phyloP scores from a whole-genome alignment of 1,140 invertebrate genomes.

The Trichonephila clavipes region DNA sequence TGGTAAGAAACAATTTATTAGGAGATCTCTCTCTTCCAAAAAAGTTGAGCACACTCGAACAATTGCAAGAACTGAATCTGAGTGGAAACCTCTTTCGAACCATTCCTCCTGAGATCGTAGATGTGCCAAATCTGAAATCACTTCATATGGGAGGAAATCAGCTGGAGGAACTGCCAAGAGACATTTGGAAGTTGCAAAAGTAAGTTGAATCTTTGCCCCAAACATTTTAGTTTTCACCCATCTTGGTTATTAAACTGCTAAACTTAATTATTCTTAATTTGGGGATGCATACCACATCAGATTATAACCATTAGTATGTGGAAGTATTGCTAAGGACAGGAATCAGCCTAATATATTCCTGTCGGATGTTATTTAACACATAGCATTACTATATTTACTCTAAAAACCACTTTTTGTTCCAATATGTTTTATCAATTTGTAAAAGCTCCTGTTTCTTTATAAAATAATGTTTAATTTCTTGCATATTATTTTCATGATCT shows the following conservation, averaged over 20 bases:
- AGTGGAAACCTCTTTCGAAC: slow-evolving; percentile 92
- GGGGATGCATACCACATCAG: no score
- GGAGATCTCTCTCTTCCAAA: slow-evolving; percentile 92
- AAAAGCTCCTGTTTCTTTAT: no score
- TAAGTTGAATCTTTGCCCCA: slow-evolving; percentile 80
- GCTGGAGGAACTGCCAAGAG: slow-evolving; percentile 87
- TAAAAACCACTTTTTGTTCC: no score
- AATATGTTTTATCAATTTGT: no score
- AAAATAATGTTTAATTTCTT: no score
- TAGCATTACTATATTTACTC: no score
- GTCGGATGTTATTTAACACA: no score
- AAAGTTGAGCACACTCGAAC: slow-evolving; percentile 84
- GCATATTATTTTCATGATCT: no score
- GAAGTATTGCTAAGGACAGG: no score
- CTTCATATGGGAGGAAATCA: slow-evolving; percentile 94
- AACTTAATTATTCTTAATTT: no score
- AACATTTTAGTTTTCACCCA: not conserved
- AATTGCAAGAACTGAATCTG: slow-evolving; percentile 91
- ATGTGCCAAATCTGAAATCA: slow-evolving; percentile 88
- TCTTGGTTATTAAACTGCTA: not conserved
- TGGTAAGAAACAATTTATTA: slow-evolving; percentile 94
- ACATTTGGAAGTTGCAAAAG: slow-evolving; percentile 82
- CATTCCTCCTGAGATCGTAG: slow-evolving; percentile 93
- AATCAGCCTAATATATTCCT: no score
- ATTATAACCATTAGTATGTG: no score